Percentiles rank a stretch among this genome's conserved stretches.
Conservation (phyloP, 2,113 vertebrate genomes). For the Dasyornis broadbenti region DNA sequence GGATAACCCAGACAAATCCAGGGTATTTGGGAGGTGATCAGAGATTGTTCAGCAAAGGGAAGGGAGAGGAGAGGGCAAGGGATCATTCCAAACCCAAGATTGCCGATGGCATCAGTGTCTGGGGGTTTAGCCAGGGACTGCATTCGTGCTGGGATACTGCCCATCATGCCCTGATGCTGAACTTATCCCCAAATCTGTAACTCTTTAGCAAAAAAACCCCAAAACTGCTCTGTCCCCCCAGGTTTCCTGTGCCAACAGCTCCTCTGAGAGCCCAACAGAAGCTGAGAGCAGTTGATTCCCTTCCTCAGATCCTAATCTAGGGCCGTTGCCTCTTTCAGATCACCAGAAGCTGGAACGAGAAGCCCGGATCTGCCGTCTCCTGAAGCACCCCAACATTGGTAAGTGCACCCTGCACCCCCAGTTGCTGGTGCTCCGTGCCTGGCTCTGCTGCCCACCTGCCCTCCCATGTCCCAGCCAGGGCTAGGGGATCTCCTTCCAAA, state of each 20-base stretch:
- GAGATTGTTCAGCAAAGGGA: background rate
- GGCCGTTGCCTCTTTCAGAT: conserved; percentile 69
- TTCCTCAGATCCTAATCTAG: background rate
- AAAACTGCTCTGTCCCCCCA: background rate
- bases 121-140: background rate
- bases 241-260: background rate
- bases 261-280: background rate
- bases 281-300: background rate
- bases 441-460: background rate
- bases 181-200: fast-evolving
- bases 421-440: fast-evolving
- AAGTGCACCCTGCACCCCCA: background rate
- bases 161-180: background rate
- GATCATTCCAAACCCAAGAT: background rate
- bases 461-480: fast-evolving
- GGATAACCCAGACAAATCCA: background rate
- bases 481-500: background rate
- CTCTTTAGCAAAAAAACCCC: background rate
- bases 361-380: conserved; percentile 91
- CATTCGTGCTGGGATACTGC: fast-evolving
- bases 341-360: conserved; percentile 95
- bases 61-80: background rate
- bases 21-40: fast-evolving
- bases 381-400: conserved; percentile 96
- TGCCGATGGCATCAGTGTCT: background rate